phyloP scores from a whole-genome alignment of 1,140 invertebrate genomes.

The Leptinotarsa defecta region DNA sequence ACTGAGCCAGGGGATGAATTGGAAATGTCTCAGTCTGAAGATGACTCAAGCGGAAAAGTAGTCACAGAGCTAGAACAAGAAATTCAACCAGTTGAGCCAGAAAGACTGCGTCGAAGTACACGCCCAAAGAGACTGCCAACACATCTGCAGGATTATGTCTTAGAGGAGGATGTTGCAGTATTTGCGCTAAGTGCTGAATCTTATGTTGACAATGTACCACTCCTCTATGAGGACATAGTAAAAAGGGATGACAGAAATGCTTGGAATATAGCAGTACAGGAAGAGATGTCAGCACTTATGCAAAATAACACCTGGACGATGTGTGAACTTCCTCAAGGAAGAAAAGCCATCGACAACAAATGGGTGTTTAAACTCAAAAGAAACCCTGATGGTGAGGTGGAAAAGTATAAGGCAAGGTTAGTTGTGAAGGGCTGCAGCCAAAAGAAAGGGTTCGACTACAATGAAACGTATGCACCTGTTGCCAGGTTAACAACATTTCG shows the following conservation, averaged over 20 bases:
- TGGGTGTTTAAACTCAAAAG: neutral
- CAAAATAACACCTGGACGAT: neutral
- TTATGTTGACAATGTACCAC: neutral
- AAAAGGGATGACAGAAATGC: neutral
- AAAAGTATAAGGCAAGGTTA: slow-evolving; percentile 43
- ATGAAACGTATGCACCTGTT: slow-evolving; percentile 54
- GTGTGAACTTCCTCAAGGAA: neutral
- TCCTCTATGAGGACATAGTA: neutral
- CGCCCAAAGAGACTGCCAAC: too few species aligned
- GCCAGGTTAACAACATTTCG: too few species aligned
- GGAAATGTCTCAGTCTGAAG: slow-evolving; percentile 17
- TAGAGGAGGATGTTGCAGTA: too few species aligned
- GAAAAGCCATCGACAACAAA: neutral
- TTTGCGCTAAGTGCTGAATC: too few species aligned
- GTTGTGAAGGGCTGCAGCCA: slow-evolving; percentile 55
- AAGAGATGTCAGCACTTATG: neutral
- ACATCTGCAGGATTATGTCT: too few species aligned
- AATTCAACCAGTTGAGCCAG: too few species aligned
- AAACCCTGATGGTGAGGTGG: slow-evolving; percentile 25
- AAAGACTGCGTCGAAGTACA: too few species aligned
- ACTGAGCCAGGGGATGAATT: neutral
- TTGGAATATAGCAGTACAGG: neutral
- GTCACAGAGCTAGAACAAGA: too few species aligned
- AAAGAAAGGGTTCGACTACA: slow-evolving; percentile 52
- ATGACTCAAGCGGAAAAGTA: neutral